Base-by-base conservation (phyloP, 2,113 vertebrate species). In the Leuciscus idus region DNA sequence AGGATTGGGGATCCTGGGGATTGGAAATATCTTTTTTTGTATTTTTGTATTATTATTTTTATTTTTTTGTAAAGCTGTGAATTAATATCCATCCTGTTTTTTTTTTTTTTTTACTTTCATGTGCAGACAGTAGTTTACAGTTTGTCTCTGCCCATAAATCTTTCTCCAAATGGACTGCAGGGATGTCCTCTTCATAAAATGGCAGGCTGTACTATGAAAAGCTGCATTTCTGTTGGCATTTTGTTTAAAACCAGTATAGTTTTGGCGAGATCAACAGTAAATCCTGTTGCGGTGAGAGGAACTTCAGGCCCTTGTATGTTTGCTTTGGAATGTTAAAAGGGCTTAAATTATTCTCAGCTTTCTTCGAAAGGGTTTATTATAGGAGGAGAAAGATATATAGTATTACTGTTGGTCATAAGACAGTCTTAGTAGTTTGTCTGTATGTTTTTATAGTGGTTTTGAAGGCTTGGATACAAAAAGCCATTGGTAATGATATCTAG, bases 371-470 rank as follows among this genome's bases (percentile, higher is more conserved):
- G 17, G 73, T 36, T 21, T 11, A 17, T 55, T 68, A 64, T 39
- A 33, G 28, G 52, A 36, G 12, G 52, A 43, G 68, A 59, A 28
- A 26, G 57, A 83, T 70, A 64, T 64, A 83, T 68, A 43, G 72
- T 74, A 28, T 59, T 75, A 70, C 72, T 26, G 28, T 39, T 36
- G 28, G 68, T 48, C 46, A 39, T 50, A 61, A 43, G 52, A 73
- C 43, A 28, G 66, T 2, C 72, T 70, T 77, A 80, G 79, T 81
- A 78, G 72, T 28, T n/a, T 33, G 46, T 82, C 59, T 19, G 68
- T 85, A 61, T 88, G 72, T 85, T 70, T 82, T 70, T 36, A 66
- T 52, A 82, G 83, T 46, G 78, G 78, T 74, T 88, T 82, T 74
- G 78, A 79, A 77, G 72, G 84, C 72, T 85, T 79, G 59, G 50